Evolutionary conservation across 2,888 invertebrate species (phyloP), one percentile per base, ranked within the genome.

Genomic region (Junonia oenone): DNA sequence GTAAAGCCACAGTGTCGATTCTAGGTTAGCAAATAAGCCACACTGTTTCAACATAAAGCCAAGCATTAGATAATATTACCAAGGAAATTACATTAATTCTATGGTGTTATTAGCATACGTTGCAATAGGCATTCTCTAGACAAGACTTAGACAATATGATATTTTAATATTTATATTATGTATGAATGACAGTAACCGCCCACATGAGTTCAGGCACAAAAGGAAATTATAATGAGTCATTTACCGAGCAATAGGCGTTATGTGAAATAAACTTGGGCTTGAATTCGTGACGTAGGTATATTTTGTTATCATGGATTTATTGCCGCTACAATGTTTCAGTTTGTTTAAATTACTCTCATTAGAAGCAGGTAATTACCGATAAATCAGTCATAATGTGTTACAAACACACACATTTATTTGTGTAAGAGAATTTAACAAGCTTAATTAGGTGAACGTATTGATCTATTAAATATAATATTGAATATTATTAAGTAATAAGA

Each of bases 141-240:
- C 38, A n/a, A 27, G 26, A 0, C 22, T 13, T 26, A 43, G 22
- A 26, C 22, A 26, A 50, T 45, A 45, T 35, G 45, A 45, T 40
- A 55, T 54, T 48, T 43, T 49, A 31, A 37, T 45, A 55, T 43
- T 43, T 43, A 49, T 50, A 50, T 49, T 29, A 48, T 22, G 45
- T 26, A 40, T 40, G 48, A 51, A 58, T 47, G 55, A 55, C 48
- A 55, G 55, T 49, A 59, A 50, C 45, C 35, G 35, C 56, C 56
- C 33, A 59, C 59, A 11, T 45, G 17, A 14, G 8, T 38, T 52
- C 37, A 52, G 38, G 40, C 51, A 59, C 58, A 56, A 59, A 53
- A 35, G 59, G 56, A 59, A 56, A 59, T 59, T 56, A 50, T 53
- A 59, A 59, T 59, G 59, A 59, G 35, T 59, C 56, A 59, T 59